phyloP scores from a whole-genome alignment of 1,140 invertebrate genomes.

The Trachymyrmex cornetzi region DNA sequence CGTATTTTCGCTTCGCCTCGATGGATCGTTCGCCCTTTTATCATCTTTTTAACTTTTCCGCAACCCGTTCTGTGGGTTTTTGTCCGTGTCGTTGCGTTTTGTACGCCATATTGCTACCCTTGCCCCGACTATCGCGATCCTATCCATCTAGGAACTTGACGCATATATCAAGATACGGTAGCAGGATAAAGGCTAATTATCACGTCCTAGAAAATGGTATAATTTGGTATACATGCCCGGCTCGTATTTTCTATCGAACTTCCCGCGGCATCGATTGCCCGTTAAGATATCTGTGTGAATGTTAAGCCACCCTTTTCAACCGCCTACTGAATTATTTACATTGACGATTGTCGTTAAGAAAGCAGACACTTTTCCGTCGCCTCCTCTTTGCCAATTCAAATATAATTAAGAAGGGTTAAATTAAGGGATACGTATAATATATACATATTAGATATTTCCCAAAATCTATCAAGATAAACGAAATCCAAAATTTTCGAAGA shows the following conservation, averaged over 20 bases:
- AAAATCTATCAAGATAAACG: background rate
- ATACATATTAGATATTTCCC: too few species aligned
- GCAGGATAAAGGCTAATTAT: slow-evolving; percentile 63
- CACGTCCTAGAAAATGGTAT: slow-evolving; percentile 58
- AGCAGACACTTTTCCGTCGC: background rate
- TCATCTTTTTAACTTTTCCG: slow-evolving; percentile 11
- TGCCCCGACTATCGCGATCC: slow-evolving; percentile 50
- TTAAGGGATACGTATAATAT: background rate
- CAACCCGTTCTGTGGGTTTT: slow-evolving; percentile 26
- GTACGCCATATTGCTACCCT: slow-evolving; percentile 30
- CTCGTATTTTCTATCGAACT: slow-evolving; percentile 47
- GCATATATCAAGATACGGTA: slow-evolving; percentile 71
- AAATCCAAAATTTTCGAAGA: background rate
- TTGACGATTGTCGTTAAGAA: slow-evolving; percentile 50
- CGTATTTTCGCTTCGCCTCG: background rate
- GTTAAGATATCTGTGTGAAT: slow-evolving; percentile 56
- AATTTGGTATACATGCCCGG: slow-evolving; percentile 39
- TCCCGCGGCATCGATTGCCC: slow-evolving; percentile 59
- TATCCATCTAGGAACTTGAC: slow-evolving; percentile 67
- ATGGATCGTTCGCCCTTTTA: too few species aligned
- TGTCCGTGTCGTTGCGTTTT: slow-evolving; percentile 23
- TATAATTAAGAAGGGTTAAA: slow-evolving; percentile 15
- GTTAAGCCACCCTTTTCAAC: slow-evolving; percentile 27
- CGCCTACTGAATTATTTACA: slow-evolving; percentile 70
- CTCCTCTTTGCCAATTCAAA: background rate